A percentile compares a stretch with the other conserved stretches of the same genome.
phyloP scores from a whole-genome alignment of 2,888 invertebrate genomes.

The Petrolisthes manimaculis region DNA sequence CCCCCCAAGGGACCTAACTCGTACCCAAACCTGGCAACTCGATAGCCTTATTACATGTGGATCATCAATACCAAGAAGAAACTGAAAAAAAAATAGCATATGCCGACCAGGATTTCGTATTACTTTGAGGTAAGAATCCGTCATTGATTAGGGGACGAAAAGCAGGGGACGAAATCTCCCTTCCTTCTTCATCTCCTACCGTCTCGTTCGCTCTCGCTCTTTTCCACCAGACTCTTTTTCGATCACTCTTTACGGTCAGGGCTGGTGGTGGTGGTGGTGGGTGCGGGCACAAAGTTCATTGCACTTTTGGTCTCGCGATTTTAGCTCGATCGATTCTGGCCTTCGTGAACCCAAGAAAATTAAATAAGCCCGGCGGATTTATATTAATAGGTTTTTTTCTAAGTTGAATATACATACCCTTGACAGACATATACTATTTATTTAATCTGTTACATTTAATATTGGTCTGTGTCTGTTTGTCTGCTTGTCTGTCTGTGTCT shows the following conservation, averaged over 20 bases:
- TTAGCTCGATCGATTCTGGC: not conserved
- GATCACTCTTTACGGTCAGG: not conserved
- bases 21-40: not conserved
- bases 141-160: not conserved
- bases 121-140: not conserved
- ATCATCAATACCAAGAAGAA: not conserved
- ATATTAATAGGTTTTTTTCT: no score
- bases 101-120: not conserved
- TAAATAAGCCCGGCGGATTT: no score
- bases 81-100: no score
- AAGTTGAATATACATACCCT: no score
- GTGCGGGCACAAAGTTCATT: not conserved
- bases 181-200: not conserved
- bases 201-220: not conserved
- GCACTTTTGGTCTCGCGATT: not conserved
- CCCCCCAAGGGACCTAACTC: not conserved
- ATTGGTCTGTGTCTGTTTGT: no score
- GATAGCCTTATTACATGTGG: slow-evolving; percentile 1
- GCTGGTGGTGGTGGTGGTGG: not conserved
- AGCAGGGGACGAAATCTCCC: not conserved
- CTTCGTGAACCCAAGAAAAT: no score
- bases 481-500: no score
- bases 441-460: no score
- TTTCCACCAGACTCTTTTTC: not conserved
- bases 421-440: no score